phyloP scores from a whole-genome alignment of 2,888 invertebrate genomes.

The Tenthredo distinguenda region DNA sequence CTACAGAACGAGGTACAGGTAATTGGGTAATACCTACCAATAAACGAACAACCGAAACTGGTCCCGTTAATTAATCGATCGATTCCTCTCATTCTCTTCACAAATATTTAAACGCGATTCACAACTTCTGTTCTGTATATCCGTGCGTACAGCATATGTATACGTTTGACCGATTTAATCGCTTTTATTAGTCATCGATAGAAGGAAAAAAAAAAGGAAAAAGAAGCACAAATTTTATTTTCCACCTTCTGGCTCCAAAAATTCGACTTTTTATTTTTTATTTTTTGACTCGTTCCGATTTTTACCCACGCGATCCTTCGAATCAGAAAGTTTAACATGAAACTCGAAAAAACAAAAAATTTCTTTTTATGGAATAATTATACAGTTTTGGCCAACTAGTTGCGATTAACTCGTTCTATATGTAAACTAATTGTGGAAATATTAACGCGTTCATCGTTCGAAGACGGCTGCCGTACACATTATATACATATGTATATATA shows the following conservation, averaged over 20 bases:
- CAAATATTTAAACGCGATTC: slow-evolving; percentile 29
- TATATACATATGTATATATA: neutral
- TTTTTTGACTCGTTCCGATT: no score
- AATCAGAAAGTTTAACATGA: no score
- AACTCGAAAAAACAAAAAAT: no score
- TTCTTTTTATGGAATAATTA: neutral
- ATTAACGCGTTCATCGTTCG: neutral
- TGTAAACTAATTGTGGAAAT: neutral
- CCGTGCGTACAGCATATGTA: neutral
- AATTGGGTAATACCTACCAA: slow-evolving; percentile 41
- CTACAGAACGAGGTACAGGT: neutral
- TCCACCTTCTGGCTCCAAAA: neutral
- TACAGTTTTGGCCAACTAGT: neutral
- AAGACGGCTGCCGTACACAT: neutral
- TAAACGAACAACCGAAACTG: slow-evolving; percentile 10
- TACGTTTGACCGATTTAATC: neutral
- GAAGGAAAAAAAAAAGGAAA: neutral
- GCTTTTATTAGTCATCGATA: neutral
- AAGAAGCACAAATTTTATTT: neutral
- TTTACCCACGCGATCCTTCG: no score
- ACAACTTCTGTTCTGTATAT: neutral
- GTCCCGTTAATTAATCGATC: slow-evolving; percentile 37
- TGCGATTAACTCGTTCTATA: neutral
- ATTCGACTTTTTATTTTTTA: neutral
- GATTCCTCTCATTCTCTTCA: neutral